A percentile compares a stretch with the other conserved stretches of the same genome.
Conservation (phyloP, 2,888 invertebrate species). For the Entomobrya proxima region DNA sequence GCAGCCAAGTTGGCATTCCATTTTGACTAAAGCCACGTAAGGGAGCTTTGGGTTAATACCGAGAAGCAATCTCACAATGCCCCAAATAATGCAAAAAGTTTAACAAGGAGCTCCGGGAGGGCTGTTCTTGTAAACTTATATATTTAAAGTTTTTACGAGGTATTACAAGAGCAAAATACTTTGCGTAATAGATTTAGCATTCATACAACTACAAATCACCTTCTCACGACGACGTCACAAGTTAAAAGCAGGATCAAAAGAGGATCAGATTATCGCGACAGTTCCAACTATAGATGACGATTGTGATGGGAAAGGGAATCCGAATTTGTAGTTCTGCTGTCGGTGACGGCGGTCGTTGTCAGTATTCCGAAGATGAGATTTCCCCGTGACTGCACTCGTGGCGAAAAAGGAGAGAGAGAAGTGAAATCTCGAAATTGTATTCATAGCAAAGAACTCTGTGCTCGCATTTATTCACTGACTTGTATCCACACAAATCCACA, state of each 20-base stretch:
- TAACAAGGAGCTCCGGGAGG: too few relatives aligned
- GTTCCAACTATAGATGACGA: not conserved
- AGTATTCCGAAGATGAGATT: slow-evolving; percentile 52
- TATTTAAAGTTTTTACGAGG: not conserved
- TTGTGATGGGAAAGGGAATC: slow-evolving; percentile 8
- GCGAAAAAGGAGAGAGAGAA: too few relatives aligned
- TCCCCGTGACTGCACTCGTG: slow-evolving; percentile 56
- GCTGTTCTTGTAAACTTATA: too few relatives aligned
- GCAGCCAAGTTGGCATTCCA: not conserved
- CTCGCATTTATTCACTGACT: slow-evolving; percentile 47
- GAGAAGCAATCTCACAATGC: slow-evolving; percentile 26
- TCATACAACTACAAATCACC: slow-evolving; percentile 23
- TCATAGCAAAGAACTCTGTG: not conserved
- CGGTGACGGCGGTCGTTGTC: slow-evolving; percentile 26
- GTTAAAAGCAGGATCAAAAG: not conserved
- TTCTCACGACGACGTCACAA: slow-evolving; percentile 11
- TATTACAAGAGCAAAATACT: not conserved
- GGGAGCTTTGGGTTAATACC: not conserved
- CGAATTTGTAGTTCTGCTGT: not conserved
- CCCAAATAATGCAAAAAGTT: slow-evolving; percentile 10
- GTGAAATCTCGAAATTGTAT: slow-evolving; percentile 21
- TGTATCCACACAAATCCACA: slow-evolving; percentile 50
- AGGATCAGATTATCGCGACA: slow-evolving; percentile 37
- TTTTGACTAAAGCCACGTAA: not conserved
- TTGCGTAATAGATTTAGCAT: slow-evolving; percentile 8